Conservation (phyloP, 2,113 vertebrate species). For the Protobothrops flavoviridis region DNA sequence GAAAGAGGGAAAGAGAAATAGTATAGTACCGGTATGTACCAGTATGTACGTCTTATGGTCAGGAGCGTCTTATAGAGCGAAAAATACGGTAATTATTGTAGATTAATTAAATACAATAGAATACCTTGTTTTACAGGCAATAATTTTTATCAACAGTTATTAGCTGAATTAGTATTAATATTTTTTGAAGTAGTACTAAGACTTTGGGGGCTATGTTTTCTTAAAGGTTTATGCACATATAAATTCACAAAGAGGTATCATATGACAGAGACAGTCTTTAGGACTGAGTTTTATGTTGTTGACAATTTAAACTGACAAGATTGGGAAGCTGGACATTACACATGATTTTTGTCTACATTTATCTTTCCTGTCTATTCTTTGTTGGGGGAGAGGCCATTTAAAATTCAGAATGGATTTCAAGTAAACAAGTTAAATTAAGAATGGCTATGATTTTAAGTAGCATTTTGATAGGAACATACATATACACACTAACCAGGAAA, state of each 20-base stretch:
- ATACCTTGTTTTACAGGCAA: background rate
- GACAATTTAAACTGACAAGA: background rate
- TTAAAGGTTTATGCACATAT: background rate
- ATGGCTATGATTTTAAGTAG: background rate
- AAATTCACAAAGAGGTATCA: background rate
- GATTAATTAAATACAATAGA: background rate
- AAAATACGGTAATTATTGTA: background rate
- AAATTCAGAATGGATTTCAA: background rate
- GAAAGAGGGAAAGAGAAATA: too few relatives aligned
- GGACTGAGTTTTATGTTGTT: background rate
- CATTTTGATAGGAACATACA: background rate
- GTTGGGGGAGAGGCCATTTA: background rate
- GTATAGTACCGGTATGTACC: too few relatives aligned
- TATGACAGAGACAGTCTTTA: background rate
- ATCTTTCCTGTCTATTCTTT: background rate
- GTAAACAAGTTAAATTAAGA: background rate
- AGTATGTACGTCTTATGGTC: too few relatives aligned
- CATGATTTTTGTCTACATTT: background rate
- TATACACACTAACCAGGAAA: constrained; percentile 87
- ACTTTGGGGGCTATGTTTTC: background rate
- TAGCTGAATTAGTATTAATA: background rate
- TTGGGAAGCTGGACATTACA: background rate
- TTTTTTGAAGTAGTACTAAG: background rate
- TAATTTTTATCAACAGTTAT: background rate
- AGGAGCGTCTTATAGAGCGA: too few relatives aligned